These are phyloP conservation scores for Phoebastria nigripes DNA, from an alignment of 2,797 vertebrate species.

Conservation along the genomic window DNA sequence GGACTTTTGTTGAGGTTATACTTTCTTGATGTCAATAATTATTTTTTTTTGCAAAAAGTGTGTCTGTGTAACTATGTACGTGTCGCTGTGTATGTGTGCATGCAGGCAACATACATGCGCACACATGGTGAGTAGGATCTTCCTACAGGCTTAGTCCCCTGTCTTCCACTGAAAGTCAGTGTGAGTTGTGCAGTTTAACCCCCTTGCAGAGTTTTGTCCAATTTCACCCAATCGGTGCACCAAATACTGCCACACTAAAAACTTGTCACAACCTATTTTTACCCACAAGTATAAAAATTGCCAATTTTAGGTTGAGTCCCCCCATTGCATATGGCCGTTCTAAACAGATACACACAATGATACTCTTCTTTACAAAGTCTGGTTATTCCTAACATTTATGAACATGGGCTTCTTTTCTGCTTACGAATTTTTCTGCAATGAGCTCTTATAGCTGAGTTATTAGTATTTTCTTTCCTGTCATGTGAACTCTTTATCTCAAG, in stretches of 20 bases:
- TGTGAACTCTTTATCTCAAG: constrained; percentile 38
- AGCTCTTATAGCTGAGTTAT: constrained; percentile 7
- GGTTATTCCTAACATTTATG: background rate
- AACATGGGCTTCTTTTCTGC: background rate
- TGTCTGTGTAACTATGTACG: constrained; percentile 38
- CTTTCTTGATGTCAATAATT: constrained; percentile 58
- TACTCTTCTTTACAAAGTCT: constrained; percentile 22
- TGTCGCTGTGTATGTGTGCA: background rate
- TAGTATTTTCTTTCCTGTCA: constrained; percentile 25
- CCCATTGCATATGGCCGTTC: background rate
- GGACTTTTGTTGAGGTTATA: constrained; percentile 65
- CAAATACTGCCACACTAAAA: background rate
- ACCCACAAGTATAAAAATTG: background rate
- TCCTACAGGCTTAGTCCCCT: background rate
- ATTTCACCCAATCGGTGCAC: background rate
- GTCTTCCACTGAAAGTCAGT: background rate
- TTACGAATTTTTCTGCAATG: background rate
- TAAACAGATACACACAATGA: background rate
- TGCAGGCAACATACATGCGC: background rate
- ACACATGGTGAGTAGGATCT: background rate
- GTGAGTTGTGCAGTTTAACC: background rate
- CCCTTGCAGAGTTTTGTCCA: background rate
- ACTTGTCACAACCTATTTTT: background rate
- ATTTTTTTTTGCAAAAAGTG: constrained; percentile 45
- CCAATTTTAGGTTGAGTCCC: background rate